These are phyloP conservation scores for Tipula confusa DNA, from an alignment of 2,888 invertebrate genomes.

Conservation along the genomic window DNA sequence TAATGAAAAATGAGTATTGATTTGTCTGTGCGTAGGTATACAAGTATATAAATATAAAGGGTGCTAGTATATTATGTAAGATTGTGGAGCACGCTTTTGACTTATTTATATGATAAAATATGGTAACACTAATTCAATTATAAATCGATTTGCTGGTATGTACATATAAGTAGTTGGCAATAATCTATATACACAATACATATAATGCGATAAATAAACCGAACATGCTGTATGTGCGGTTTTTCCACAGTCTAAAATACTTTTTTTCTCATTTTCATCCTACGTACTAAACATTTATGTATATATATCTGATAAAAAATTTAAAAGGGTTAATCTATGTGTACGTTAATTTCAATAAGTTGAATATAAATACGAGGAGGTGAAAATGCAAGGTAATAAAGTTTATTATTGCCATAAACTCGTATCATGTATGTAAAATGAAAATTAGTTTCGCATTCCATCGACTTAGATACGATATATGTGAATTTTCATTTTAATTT, in stretches of 20 bases:
- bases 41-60: background rate
- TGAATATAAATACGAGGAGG: too few species aligned
- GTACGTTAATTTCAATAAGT: too few species aligned
- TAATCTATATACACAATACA: too few species aligned
- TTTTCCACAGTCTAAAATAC: background rate
- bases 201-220: too few species aligned
- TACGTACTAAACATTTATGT: too few species aligned
- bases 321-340: background rate
- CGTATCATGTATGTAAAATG: background rate
- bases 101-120: background rate
- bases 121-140: background rate
- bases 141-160: background rate
- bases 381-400: too few species aligned
- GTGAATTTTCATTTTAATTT: background rate
- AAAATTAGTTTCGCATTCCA: background rate
- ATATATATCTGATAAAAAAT: background rate
- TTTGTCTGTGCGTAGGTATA: background rate
- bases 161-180: background rate
- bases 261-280: too few species aligned
- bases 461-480: background rate
- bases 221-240: too few species aligned
- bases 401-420: background rate
- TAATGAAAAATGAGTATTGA: background rate
- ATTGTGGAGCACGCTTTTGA: background rate
- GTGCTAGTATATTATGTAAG: background rate